phyloP scores from a whole-genome alignment of 2,797 vertebrate genomes.

The Lycodopsis pacificus region DNA sequence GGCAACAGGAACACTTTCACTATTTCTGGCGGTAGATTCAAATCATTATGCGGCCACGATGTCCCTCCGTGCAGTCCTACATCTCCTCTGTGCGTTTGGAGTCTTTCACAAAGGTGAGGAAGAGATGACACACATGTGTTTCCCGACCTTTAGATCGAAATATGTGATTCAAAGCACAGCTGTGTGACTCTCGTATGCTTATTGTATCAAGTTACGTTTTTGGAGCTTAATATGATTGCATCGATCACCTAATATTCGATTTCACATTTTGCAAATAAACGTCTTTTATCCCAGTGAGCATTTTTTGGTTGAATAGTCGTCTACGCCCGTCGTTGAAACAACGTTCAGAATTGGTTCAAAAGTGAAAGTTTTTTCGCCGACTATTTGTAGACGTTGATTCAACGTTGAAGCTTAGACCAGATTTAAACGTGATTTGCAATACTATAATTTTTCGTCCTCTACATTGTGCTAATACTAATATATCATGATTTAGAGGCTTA shows the following conservation, averaged over 20 bases:
- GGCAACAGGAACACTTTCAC: not conserved
- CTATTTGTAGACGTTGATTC: too few species aligned
- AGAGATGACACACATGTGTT: not conserved
- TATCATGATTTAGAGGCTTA: too few species aligned
- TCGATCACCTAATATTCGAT: not conserved
- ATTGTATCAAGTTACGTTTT: not conserved
- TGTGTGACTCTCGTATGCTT: not conserved
- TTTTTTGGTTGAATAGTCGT: too few species aligned
- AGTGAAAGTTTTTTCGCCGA: too few species aligned
- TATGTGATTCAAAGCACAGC: not conserved
- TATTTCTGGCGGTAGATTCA: fast-evolving
- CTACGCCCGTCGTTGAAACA: too few species aligned
- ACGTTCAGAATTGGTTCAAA: too few species aligned
- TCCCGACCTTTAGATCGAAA: not conserved
- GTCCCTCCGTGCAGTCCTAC: fast-evolving
- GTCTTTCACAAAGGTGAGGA: constrained; percentile 9
- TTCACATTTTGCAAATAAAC: not conserved
- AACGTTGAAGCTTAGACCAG: too few species aligned
- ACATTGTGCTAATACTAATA: too few species aligned
- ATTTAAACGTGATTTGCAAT: too few species aligned
- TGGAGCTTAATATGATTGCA: not conserved
- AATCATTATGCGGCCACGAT: not conserved
- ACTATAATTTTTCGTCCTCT: too few species aligned
- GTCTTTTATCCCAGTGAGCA: too few species aligned
- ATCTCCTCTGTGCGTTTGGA: not conserved